phyloP scores from a whole-genome alignment of 2,113 vertebrate genomes.

The Laterallus jamaicensis region DNA sequence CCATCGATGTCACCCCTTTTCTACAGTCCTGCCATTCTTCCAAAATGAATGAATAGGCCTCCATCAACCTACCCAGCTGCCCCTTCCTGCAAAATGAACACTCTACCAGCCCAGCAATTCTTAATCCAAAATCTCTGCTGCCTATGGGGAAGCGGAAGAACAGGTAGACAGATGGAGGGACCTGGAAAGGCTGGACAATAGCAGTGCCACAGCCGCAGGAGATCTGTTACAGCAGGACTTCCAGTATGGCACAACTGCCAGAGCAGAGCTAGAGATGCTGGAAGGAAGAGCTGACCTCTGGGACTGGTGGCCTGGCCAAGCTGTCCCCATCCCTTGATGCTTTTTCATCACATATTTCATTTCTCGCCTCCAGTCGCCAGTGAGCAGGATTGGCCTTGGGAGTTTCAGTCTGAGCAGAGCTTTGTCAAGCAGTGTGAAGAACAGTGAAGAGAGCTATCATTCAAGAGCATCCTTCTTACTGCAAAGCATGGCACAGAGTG shows the following conservation, averaged over 20 bases:
- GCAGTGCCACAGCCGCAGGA: background rate
- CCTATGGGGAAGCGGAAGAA: background rate
- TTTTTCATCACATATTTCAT: background rate
- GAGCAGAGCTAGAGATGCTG: background rate
- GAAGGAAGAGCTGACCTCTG: background rate
- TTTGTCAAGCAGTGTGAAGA: background rate
- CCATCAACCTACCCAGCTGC: background rate
- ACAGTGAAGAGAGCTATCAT: background rate
- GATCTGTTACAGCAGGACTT: background rate
- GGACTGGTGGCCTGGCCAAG: background rate
- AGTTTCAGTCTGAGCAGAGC: background rate
- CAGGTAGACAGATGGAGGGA: background rate
- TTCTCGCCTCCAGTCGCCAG: background rate
- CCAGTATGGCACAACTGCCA: background rate
- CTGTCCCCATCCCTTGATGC: background rate
- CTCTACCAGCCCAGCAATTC: background rate
- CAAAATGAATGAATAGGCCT: background rate
- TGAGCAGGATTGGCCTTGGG: background rate
- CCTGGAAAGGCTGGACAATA: background rate
- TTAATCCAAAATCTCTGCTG: background rate
- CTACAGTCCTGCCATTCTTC: background rate
- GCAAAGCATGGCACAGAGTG: background rate
- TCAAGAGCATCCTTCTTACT: fast-evolving
- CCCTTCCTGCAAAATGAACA: background rate
- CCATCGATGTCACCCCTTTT: background rate